Percentiles rank a stretch among this genome's conserved stretches.
These are phyloP conservation scores for Pilophorus perplexus DNA, from an alignment of 2,888 invertebrate genomes.

Conservation along the genomic window DNA sequence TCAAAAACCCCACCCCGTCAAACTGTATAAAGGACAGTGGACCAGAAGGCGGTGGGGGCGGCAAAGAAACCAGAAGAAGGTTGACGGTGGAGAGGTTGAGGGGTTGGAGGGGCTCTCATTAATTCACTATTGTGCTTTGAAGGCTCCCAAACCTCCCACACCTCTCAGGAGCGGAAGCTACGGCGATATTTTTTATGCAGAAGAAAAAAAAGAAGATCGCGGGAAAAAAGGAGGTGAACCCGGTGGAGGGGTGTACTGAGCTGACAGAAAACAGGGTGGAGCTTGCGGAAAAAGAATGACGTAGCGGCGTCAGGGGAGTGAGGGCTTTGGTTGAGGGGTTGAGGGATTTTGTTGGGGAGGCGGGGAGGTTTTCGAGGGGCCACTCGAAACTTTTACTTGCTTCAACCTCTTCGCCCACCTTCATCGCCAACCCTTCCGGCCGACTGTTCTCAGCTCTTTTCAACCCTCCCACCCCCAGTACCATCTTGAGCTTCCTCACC, in stretches of 20 bases:
- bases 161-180: slow-evolving; percentile 14
- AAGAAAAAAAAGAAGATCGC: neutral
- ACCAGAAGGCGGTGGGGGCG: neutral
- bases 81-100: neutral
- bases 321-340: slow-evolving; percentile 3
- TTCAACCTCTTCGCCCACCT: neutral
- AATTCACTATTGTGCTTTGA: slow-evolving; percentile 31
- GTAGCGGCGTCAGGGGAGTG: slow-evolving; percentile 14
- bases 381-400: slow-evolving; percentile 15
- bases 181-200: slow-evolving; percentile 15
- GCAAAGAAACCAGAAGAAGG: neutral
- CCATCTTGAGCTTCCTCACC: neutral
- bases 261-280: slow-evolving; percentile 13
- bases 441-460: neutral
- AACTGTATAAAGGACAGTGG: slow-evolving; percentile 1
- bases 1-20: too few relatives aligned
- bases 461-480: neutral
- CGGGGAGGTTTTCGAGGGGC: too few relatives aligned
- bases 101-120: slow-evolving; percentile 11
- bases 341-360: neutral
- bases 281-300: slow-evolving; percentile 21
- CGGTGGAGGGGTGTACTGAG: neutral
- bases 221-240: neutral
- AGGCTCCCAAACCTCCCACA: slow-evolving; percentile 11
- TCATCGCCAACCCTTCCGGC: too few relatives aligned